phyloP scores from a whole-genome alignment of 2,888 invertebrate genomes.

The Drosophila quinaria region DNA sequence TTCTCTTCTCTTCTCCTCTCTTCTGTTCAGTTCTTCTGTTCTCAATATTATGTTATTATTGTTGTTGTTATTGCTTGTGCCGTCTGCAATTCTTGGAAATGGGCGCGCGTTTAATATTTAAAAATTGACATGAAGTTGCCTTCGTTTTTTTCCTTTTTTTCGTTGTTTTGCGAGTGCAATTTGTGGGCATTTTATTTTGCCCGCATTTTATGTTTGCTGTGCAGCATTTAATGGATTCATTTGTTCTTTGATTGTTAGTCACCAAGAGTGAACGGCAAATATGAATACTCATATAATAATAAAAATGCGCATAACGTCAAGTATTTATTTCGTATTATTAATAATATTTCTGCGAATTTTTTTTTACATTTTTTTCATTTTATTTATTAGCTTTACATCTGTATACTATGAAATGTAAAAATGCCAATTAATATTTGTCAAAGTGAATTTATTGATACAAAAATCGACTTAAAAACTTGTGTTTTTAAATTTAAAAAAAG shows the following conservation, averaged over 20 bases:
- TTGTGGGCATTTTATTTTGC: conserved; percentile 12
- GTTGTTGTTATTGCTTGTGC: conserved; percentile 11
- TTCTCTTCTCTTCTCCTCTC: conserved; percentile 25
- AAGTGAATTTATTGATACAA: too few relatives aligned
- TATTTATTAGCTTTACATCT: too few relatives aligned
- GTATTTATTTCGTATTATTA: background rate
- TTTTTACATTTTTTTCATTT: too few relatives aligned
- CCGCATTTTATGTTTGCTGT: conserved; percentile 36
- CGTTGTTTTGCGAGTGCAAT: conserved; percentile 32
- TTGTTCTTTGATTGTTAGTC: conserved; percentile 35
- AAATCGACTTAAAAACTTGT: too few relatives aligned
- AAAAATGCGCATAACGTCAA: background rate
- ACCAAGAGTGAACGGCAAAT: conserved; percentile 24
- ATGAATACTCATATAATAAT: background rate
- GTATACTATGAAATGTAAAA: too few relatives aligned
- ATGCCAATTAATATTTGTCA: too few relatives aligned
- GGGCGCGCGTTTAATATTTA: conserved; percentile 65
- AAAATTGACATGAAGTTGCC: conserved; percentile 17
- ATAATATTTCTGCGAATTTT: too few relatives aligned
- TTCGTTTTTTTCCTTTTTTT: conserved; percentile 4
- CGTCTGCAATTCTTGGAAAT: conserved; percentile 71
- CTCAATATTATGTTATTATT: conserved; percentile 37
- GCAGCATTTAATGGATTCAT: conserved; percentile 55
- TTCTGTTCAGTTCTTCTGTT: conserved; percentile 32
- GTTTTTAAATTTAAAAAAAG: too few relatives aligned